These are phyloP conservation scores for Lepeophtheirus nordmannii DNA, from an alignment of 2,888 invertebrate species.

Conservation along the genomic window DNA sequence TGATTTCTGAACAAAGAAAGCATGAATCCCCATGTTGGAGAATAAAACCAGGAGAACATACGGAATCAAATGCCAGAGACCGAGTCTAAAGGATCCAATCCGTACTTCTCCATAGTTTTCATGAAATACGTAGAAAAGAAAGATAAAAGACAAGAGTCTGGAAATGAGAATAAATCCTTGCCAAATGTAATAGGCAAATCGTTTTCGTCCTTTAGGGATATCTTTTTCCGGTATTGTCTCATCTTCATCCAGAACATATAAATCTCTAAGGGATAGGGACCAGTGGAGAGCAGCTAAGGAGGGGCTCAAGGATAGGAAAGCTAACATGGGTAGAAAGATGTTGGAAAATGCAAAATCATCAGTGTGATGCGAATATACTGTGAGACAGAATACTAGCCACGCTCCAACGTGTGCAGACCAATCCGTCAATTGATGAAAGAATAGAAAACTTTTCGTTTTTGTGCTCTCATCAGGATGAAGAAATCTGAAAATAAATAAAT, in stretches of 20 bases:
- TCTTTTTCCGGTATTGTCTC: neutral
- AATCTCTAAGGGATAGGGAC: neutral
- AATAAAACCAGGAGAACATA: neutral
- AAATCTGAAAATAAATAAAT: conserved; percentile 14
- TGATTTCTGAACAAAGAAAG: neutral
- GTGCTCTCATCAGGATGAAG: neutral
- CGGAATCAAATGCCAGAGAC: neutral
- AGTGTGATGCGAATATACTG: neutral
- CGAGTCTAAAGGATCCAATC: neutral
- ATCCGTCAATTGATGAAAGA: conserved; percentile 8
- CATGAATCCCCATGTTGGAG: neutral
- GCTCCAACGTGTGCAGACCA: conserved; percentile 10
- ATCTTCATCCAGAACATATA: neutral
- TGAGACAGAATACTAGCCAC: conserved; percentile 4
- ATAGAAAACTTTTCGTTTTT: neutral
- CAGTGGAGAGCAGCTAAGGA: conserved; percentile 13
- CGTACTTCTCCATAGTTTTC: conserved; percentile 11
- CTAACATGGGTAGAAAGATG: neutral
- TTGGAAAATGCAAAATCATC: conserved; percentile 4
- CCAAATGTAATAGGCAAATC: neutral
- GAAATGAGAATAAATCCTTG: conserved; percentile 8
- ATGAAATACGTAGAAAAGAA: neutral
- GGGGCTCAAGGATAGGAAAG: neutral
- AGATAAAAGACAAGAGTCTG: neutral
- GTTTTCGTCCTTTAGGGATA: neutral